A percentile compares a stretch with the other conserved stretches of the same genome.
Conservation (phyloP, 2,113 vertebrate species). For the Marmota monax region DNA sequence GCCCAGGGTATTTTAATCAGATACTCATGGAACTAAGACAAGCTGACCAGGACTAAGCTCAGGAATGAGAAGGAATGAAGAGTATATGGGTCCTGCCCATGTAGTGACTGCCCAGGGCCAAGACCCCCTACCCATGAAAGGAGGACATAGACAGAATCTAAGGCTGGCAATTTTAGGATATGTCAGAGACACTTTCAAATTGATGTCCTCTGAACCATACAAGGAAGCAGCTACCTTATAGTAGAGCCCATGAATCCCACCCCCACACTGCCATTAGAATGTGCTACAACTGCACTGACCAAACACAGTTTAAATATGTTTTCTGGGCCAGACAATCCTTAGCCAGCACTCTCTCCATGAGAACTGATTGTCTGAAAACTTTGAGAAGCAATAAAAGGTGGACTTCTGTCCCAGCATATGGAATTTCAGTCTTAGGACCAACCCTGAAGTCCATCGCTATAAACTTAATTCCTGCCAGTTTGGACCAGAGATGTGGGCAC, state of each 20-base stretch:
- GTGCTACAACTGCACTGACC: background rate
- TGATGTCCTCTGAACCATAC: background rate
- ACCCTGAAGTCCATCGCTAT: background rate
- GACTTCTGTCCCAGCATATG: background rate
- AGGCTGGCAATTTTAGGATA: background rate
- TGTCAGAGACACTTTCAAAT: background rate
- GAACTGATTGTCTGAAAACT: background rate
- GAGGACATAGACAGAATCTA: background rate
- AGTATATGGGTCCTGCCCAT: no score
- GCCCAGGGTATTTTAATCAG: background rate
- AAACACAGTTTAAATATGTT: background rate
- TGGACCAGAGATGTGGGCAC: background rate
- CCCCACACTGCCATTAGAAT: background rate
- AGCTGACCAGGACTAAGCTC: background rate
- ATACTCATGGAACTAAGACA: background rate
- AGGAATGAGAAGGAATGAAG: background rate
- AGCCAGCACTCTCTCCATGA: background rate
- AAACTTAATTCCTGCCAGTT: background rate
- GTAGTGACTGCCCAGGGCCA: background rate
- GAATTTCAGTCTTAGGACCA: background rate
- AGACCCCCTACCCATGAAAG: no score
- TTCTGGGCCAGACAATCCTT: no score
- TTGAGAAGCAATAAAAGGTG: no score
- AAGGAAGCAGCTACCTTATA: background rate
- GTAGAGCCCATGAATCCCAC: no score